Percentiles rank a stretch among this genome's conserved stretches.
These are phyloP conservation scores for Cryptotis parvus DNA, from an alignment of 2,113 vertebrate species.

Conservation along the genomic window DNA sequence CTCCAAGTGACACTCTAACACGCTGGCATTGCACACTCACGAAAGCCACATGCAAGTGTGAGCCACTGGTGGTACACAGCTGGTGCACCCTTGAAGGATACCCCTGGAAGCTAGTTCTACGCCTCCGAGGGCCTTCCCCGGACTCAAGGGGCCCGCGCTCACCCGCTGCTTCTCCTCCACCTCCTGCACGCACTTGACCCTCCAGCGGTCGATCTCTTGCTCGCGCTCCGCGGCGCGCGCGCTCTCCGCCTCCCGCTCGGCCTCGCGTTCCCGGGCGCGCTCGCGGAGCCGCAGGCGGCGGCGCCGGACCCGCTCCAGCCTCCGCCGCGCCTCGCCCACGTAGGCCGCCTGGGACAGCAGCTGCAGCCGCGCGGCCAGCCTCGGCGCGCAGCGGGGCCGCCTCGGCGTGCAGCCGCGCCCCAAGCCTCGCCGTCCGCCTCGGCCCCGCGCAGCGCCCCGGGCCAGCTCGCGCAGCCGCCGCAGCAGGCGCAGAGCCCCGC, in stretches of 20 bases:
- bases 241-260: constrained; percentile 82
- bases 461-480: constrained; percentile 85
- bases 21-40: too few species aligned
- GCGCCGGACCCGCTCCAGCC: constrained; percentile 82
- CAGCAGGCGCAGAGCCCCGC: constrained; percentile 83
- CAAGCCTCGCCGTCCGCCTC: constrained; percentile 84
- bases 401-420: constrained; percentile 78
- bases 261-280: constrained; percentile 78
- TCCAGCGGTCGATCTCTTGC: constrained; percentile 92
- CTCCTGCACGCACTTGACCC: constrained; percentile 90
- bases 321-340: constrained; percentile 80
- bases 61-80: too few species aligned
- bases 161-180: constrained; percentile 95
- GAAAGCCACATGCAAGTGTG: too few species aligned
- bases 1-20: background rate
- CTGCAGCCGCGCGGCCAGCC: constrained; percentile 81
- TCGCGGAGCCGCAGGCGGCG: constrained; percentile 87
- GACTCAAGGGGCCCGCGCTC: background rate
- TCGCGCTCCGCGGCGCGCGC: constrained; percentile 87
- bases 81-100: background rate
- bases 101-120: background rate
- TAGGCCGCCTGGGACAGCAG: constrained; percentile 82
- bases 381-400: constrained; percentile 64
- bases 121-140: background rate
- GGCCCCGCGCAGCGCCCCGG: constrained; percentile 82